phyloP scores from a whole-genome alignment of 2,797 vertebrate species.

The Chloroceryle inda region DNA sequence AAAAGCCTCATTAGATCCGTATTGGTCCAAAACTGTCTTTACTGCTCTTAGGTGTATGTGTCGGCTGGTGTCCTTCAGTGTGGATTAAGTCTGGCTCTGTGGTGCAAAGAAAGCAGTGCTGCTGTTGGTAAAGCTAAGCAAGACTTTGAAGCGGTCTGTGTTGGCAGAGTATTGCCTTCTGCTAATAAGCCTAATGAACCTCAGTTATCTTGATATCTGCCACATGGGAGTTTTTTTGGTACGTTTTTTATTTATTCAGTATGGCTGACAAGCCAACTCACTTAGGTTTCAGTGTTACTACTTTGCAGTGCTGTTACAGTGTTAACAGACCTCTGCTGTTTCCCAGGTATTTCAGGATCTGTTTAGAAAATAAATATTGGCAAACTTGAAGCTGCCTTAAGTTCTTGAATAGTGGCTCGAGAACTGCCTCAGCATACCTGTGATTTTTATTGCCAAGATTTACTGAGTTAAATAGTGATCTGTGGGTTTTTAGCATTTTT shows the following conservation, averaged over 20 bases:
- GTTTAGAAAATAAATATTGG: neutral
- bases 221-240: neutral
- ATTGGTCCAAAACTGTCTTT: neutral
- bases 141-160: neutral
- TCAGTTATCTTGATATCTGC: neutral
- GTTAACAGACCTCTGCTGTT: neutral
- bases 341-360: neutral
- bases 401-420: neutral
- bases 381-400: neutral
- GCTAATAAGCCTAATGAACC: neutral
- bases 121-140: neutral
- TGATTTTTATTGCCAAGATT: neutral
- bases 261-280: neutral
- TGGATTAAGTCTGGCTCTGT: neutral
- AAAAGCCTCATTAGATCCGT: neutral
- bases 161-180: neutral
- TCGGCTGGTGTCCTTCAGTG: neutral
- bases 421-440: neutral
- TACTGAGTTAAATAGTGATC: neutral
- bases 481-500: neutral
- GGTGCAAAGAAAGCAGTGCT: neutral
- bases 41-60: neutral
- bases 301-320: rapidly evolving
- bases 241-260: neutral
- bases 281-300: neutral